Conservation (phyloP, 2,888 invertebrate species). For the Aleiodes leptofemur region DNA sequence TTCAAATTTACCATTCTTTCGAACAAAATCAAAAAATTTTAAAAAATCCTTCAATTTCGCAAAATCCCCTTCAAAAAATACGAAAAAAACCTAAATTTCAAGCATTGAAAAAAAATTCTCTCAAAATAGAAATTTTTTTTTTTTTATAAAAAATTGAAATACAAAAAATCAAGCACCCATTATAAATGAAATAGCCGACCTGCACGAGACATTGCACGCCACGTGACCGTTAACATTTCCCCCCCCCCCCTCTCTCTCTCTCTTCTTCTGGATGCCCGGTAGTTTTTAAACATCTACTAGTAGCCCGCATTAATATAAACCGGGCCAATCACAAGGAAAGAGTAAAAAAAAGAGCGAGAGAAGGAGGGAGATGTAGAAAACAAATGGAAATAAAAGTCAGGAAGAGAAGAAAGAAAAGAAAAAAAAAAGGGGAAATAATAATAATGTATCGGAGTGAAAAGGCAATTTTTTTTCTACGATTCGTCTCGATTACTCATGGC, state of each 20-base stretch:
- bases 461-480: neutral
- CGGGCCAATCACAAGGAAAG: constrained; percentile 34
- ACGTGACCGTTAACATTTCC: constrained; percentile 51
- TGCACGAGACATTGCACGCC: constrained; percentile 51
- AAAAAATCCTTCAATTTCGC: no score
- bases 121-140: no score
- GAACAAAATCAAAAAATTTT: no score
- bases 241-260: no score
- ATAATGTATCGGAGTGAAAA: constrained; percentile 14
- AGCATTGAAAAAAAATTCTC: no score
- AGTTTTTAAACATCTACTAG: constrained; percentile 41
- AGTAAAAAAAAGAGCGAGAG: constrained; percentile 2
- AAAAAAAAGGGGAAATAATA: neutral
- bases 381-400: constrained; percentile 10
- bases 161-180: constrained; percentile 42
- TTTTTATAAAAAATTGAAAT: no score
- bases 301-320: constrained; percentile 48
- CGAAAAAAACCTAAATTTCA: no score
- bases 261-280: neutral
- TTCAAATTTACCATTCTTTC: no score
- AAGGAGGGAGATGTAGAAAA: neutral
- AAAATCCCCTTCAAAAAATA: no score
- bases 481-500: no score
- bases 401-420: neutral
- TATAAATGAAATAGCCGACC: constrained; percentile 44